Base-by-base conservation (phyloP, 2,113 vertebrate genomes). In the Rana temporaria region DNA sequence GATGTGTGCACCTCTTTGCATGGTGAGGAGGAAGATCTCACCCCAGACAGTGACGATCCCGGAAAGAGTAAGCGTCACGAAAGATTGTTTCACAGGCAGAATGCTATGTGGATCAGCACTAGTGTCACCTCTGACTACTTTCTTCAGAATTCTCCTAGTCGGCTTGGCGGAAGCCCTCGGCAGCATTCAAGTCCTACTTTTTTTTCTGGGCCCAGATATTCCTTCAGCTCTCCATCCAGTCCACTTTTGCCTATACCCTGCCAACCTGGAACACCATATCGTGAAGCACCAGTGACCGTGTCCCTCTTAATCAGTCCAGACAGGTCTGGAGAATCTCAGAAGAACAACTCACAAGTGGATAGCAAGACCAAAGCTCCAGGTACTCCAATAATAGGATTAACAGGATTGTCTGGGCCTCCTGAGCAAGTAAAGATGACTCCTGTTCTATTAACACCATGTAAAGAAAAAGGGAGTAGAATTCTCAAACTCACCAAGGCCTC, bases 51-150 rank as follows among this genome's bases (percentile, higher is more conserved):
- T 15, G 90, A 89, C 42, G 86, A 88, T 62, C 70, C 86, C 26
- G 72, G 62, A 34, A 90, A 89, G 86, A 86, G 87, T 86, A 92
- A 92, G 88, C 83, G 91, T 69, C 90, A 90, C 52, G 91, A 92
- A 86, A 86, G 91, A 38, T 88, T 90, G 18, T 92, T 92, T 85
- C 91, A 92, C 78, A 88, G 91, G 53, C 91, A 92, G 85, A 90
- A 92, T 87, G 91, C 91, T 72, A 89, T 92, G 64, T 92, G 91
- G 91, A 91, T 92, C 86, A 92, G 91, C 85, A 91, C 91, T 6
- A 89, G 88, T 86, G 89, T 88, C 57, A 86, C 86, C 79, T 86
- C 89, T 65, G 70, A 87, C 32, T 85, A 79, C 42, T 69, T 79
- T 76, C 75, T 85, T 32, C 85, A 84, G 57, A 76, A 64, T 15